Conservation (phyloP, 2,797 vertebrate species). For the Platalea minor region DNA sequence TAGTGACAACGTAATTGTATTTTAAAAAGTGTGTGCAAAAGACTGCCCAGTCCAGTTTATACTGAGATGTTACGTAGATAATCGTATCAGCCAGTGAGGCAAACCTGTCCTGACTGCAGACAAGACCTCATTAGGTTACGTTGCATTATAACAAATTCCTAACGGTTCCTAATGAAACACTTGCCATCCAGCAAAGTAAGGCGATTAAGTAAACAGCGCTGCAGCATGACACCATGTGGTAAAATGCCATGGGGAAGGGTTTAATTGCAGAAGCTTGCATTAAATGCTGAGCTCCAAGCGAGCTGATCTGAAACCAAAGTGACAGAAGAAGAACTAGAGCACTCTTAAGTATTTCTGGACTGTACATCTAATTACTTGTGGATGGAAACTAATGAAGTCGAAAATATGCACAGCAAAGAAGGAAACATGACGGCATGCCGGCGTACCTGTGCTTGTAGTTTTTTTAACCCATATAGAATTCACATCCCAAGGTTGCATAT, state of each 20-base stretch:
- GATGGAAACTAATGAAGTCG: neutral
- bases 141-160: neutral
- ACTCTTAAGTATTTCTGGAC: neutral
- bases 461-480: neutral
- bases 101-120: neutral
- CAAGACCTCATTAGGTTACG: constrained; percentile 15
- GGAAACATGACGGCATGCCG: neutral
- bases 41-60: neutral
- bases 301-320: constrained; percentile 1
- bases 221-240: constrained; percentile 32
- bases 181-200: constrained; percentile 32
- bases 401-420: constrained; percentile 31
- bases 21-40: neutral
- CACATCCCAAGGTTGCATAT: neutral
- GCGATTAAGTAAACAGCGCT: constrained; percentile 4
- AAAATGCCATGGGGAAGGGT: constrained; percentile 38
- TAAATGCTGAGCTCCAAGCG: neutral
- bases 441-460: accelerated
- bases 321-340: constrained; percentile 10
- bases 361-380: constrained; percentile 14
- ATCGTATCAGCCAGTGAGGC: neutral
- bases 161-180: constrained; percentile 25
- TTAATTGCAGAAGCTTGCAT: constrained; percentile 38
- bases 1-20: neutral
- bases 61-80: neutral